Base-by-base conservation (phyloP, 2,888 invertebrate genomes). In the Caenorhabditis imperialis region DNA sequence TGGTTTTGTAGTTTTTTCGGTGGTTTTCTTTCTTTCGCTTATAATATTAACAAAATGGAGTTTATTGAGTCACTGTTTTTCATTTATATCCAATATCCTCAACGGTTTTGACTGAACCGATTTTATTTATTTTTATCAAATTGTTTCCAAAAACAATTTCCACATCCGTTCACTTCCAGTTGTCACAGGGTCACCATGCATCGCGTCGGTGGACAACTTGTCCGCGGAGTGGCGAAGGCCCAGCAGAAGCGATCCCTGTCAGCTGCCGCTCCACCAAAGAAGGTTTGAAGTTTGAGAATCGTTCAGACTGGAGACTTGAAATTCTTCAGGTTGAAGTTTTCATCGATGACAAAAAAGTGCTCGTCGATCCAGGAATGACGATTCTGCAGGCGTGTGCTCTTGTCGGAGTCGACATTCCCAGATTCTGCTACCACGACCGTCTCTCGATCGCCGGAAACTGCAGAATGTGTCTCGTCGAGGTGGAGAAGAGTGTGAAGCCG, bases 401-500 rank as follows among this genome's bases (percentile, higher is more conserved):
- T 90, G 92, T 93, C 79, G 99, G 99, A 14, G 93, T 99, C 45
- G 98, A 99, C 90, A 99, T 99, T 81, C 99, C 99, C 1, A 91
- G 99, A 72, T 99, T 99, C 73, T 99, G 99, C 89, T 99, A 99
- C 89, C 99, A 99, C 90, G 99, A 99, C 89, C 92, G 99, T 54
- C 91, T 99, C 63, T 96, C 98, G 5, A 94, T 99, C 30, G 99
- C 99, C 79, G 99, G 99, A 47, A 99, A 99, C 90, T 99, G 98
- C 88, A 92, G 99, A 77, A 99, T 99, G 99, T 99, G 99, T 90
- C 91, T 99, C 27, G 99, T 99, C 0, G 99, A 99, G 90, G 96
- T 99, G 12, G 99, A 99, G 89, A 97, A 95, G 89, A 95, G 96
- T 42, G 93, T 96, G 1, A 96, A 99, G 91, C 98, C 98, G 0